These are phyloP conservation scores for Rhamphomyia laevipes DNA, from an alignment of 2,888 invertebrate genomes.

Conservation along the genomic window DNA sequence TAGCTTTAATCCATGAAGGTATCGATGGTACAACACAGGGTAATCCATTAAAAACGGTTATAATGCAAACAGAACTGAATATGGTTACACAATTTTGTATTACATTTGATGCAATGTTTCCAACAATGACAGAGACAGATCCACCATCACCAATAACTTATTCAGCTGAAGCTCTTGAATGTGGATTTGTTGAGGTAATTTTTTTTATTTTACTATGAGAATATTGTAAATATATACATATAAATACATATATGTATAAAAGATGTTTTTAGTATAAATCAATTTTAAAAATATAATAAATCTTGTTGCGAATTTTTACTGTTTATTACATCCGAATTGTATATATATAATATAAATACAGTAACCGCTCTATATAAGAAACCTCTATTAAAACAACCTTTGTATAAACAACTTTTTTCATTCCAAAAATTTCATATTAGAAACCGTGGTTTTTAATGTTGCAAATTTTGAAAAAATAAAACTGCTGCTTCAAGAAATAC, in stretches of 20 bases:
- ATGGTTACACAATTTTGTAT: slow-evolving; percentile 75
- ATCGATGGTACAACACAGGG: slow-evolving; percentile 60
- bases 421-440: too few species aligned
- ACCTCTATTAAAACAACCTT: too few species aligned
- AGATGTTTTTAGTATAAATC: too few species aligned
- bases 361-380: too few species aligned
- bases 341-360: too few species aligned
- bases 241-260: background rate
- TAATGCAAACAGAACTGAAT: slow-evolving; percentile 76
- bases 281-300: too few species aligned
- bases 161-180: slow-evolving; percentile 51
- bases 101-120: slow-evolving; percentile 62
- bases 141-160: slow-evolving; percentile 37
- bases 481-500: too few species aligned
- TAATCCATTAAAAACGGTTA: slow-evolving; percentile 63
- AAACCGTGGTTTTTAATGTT: too few species aligned
- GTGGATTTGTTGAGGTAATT: slow-evolving; percentile 53
- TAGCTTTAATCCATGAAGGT: slow-evolving; percentile 64
- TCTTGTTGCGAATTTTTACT: background rate
- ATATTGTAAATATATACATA: background rate
- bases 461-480: too few species aligned
- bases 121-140: slow-evolving; percentile 17
- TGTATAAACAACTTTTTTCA: too few species aligned
- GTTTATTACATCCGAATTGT: too few species aligned
- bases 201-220: background rate